Conservation (phyloP, 2,797 vertebrate species). For the Bradypodion ventrale region DNA sequence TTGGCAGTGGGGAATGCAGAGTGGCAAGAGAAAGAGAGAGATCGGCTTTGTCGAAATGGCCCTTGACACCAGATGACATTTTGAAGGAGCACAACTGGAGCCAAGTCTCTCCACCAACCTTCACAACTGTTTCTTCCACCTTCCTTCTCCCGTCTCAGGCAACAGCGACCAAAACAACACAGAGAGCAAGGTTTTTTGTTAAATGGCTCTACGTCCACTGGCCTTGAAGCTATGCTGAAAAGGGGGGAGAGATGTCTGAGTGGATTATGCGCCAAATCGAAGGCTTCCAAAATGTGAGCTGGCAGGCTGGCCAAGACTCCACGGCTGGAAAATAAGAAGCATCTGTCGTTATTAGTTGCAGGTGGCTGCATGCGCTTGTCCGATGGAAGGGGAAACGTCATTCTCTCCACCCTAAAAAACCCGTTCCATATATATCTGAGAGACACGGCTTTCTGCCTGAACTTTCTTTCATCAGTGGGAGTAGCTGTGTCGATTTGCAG, state of each 20-base stretch:
- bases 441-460: not conserved
- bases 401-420: not conserved
- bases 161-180: too few species aligned
- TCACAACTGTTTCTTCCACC: not conserved
- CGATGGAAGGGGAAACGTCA: not conserved
- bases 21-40: not conserved
- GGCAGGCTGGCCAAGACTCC: not conserved
- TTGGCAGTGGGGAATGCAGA: not conserved
- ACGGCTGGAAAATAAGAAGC: not conserved
- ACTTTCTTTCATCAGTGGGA: too few species aligned
- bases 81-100: not conserved
- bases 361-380: not conserved
- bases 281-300: not conserved
- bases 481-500: too few species aligned
- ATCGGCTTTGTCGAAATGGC: slow-evolving; percentile 11
- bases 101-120: not conserved
- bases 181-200: too few species aligned
- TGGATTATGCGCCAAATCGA: too few species aligned
- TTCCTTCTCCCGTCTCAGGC: not conserved
- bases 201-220: not conserved
- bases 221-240: not conserved
- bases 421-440: not conserved
- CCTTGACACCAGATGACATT: slow-evolving; percentile 17
- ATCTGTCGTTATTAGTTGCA: not conserved
- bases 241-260: not conserved